Conservation (phyloP, 2,113 vertebrate genomes). For the Gymnogyps californianus region DNA sequence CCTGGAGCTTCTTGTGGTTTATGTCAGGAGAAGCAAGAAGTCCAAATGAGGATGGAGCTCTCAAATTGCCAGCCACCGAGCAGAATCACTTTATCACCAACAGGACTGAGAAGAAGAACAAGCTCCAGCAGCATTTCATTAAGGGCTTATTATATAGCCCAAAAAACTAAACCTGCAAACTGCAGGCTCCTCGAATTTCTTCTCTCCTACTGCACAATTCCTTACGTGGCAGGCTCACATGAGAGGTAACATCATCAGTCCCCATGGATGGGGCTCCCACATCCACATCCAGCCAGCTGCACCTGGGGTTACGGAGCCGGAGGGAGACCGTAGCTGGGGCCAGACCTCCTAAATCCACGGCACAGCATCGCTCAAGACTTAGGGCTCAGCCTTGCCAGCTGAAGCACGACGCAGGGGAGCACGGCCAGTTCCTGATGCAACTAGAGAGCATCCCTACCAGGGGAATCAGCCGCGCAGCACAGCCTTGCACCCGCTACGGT, state of each 20-base stretch:
- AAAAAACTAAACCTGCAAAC: neutral
- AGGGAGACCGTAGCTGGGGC: neutral
- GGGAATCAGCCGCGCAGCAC: neutral
- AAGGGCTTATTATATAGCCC: neutral
- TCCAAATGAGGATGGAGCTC: neutral
- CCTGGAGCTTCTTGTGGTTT: neutral
- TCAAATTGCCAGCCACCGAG: accelerated
- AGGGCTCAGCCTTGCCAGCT: neutral
- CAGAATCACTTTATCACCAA: neutral
- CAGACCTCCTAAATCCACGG: neutral
- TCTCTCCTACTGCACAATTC: neutral
- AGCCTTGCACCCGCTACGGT: too few species aligned
- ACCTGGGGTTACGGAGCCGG: neutral
- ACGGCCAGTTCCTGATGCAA: neutral
- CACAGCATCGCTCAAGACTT: neutral
- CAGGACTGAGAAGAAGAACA: neutral
- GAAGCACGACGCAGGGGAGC: neutral
- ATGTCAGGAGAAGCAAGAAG: neutral
- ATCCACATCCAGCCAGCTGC: neutral
- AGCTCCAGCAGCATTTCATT: neutral
- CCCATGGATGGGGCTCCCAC: neutral
- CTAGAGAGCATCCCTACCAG: neutral
- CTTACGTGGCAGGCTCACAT: neutral
- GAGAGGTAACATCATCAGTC: neutral
- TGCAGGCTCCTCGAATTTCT: neutral